These are phyloP conservation scores for Tinamus guttatus DNA, from an alignment of 2,113 vertebrate species.

Conservation along the genomic window DNA sequence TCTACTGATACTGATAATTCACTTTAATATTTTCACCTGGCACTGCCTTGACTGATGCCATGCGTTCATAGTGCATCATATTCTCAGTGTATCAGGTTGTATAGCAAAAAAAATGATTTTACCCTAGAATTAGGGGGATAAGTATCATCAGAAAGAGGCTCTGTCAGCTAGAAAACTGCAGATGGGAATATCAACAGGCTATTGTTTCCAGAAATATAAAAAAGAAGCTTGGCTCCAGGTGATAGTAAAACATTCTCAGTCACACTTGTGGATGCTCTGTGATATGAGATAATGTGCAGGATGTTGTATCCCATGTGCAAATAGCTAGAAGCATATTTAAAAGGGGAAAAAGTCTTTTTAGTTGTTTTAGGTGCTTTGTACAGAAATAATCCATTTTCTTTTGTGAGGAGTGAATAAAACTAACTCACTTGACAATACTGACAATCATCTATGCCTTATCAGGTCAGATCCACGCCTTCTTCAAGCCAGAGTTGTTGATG, in stretches of 20 bases:
- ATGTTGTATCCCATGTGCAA: not conserved
- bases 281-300: not conserved
- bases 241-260: not conserved
- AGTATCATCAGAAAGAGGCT: not conserved
- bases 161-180: not conserved
- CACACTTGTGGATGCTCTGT: fast-evolving
- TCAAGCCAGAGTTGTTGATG: not conserved
- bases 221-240: not conserved
- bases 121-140: too few relatives aligned
- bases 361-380: not conserved
- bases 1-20: not conserved
- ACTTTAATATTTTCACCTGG: not conserved
- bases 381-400: not conserved
- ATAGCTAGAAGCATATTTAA: not conserved
- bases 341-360: not conserved
- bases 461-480: not conserved
- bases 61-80: fast-evolving
- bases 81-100: fast-evolving
- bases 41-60: not conserved
- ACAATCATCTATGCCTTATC: not conserved
- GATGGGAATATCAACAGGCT: not conserved
- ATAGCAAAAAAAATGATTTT: not conserved
- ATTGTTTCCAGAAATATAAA: not conserved
- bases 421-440: not conserved
- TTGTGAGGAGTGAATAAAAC: not conserved